These are phyloP conservation scores for Hoplodrina ambigua DNA, from an alignment of 2,888 invertebrate genomes.

Conservation along the genomic window DNA sequence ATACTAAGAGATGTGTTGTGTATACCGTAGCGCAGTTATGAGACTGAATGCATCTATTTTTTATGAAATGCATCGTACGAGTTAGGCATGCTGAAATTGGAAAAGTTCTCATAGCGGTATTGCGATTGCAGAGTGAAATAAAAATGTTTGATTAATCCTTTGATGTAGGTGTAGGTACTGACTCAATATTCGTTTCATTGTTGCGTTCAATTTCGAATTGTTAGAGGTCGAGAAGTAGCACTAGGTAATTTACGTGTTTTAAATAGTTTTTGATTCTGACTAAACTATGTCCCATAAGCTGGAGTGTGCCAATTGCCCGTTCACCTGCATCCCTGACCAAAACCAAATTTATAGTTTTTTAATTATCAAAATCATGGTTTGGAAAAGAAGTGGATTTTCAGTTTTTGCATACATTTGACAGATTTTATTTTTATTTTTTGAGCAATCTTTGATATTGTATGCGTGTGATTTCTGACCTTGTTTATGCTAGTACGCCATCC, in stretches of 20 bases:
- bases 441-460: not conserved
- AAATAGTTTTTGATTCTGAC: too few species aligned
- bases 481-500: not conserved
- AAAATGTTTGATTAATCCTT: slow-evolving; percentile 32
- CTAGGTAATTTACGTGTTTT: not conserved
- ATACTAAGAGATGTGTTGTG: slow-evolving; percentile 4
- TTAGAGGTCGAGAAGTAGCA: not conserved
- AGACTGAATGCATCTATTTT: slow-evolving; percentile 40
- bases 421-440: not conserved
- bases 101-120: slow-evolving; percentile 48
- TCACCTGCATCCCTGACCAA: too few species aligned
- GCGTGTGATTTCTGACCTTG: not conserved
- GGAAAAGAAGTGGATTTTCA: slow-evolving; percentile 2
- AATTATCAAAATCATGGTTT: too few species aligned
- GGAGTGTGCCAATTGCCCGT: too few species aligned
- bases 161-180: slow-evolving; percentile 4
- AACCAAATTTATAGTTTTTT: too few species aligned
- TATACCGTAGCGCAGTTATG: slow-evolving; percentile 6
- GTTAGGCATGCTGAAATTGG: slow-evolving; percentile 48
- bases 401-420: not conserved
- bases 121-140: slow-evolving; percentile 22
- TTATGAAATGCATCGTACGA: slow-evolving; percentile 52
- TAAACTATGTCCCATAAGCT: too few species aligned
- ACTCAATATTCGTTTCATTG: not conserved
- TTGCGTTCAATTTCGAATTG: not conserved